Evolutionary conservation across 2,888 invertebrate species (phyloP), one percentile per base, ranked within the genome.

Genomic region (Neoitamus cyanurus): DNA sequence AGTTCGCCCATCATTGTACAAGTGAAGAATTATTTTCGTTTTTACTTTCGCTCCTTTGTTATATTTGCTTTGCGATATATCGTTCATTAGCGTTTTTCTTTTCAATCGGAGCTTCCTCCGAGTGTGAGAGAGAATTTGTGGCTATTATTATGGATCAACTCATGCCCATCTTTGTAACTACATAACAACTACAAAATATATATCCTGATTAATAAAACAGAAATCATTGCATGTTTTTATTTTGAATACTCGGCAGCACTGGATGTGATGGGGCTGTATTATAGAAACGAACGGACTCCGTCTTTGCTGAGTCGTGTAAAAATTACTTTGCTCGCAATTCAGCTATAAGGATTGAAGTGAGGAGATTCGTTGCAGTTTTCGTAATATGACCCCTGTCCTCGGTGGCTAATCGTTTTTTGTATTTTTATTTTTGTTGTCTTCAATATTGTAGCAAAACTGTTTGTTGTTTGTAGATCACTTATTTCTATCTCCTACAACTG

Each of bases 161-260:
- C 73, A 73, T 34, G 73, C 73, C 73, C 73, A 73, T 73, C 31
- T 73, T 70, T 73, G 73, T 73, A 73, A 73, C 34, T 73, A 73
- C 37, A 73, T 73, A 73, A 73, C 73, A 34, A 73, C 36, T 20
- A 34, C 34, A 73, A 73, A 73, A 73, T 73, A 73, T 70, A 70
- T 73, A 73, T 73, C 73, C 73, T 73, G 20, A 36, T 73, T 73
- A 73, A 73, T 73, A 73, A 73, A 73, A 73, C 36, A 73, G 34
- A 73, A 42, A 58, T 58, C 36, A 34, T 73, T 73, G 73, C 73
- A 73, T 73, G 73, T 73, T 73, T 73, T 73, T 73, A 34, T 73
- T 73, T 58, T 58, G 25, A 25, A 25, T 15, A 58, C 1, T 58
- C 20, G 5, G 20, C 11, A 58, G 25, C 20, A 58, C 25, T 58